These are phyloP conservation scores for Crotalus tigris DNA, from an alignment of 2,113 vertebrate genomes.

Conservation along the genomic window DNA sequence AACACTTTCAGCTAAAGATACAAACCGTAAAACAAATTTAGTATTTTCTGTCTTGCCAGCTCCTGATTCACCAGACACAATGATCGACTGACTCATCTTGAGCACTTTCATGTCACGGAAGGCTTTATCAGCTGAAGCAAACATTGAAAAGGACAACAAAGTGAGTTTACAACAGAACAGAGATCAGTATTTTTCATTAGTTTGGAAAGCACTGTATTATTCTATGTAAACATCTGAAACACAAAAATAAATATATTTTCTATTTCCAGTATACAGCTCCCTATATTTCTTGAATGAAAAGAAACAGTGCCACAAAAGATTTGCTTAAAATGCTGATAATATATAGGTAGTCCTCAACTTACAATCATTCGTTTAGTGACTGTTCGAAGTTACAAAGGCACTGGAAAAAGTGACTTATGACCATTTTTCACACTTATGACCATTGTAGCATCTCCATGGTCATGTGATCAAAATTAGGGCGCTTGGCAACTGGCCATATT, in stretches of 20 bases:
- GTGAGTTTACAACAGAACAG: not conserved
- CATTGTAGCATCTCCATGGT: not conserved
- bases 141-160: conserved; percentile 3
- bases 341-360: not conserved
- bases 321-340: not conserved
- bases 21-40: conserved; percentile 94
- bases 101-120: conserved; percentile 98
- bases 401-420: not conserved
- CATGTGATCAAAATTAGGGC: not conserved
- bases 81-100: conserved; percentile 97
- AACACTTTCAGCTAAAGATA: conserved; percentile 18
- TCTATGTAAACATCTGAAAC: not conserved
- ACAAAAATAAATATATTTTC: conserved; percentile 2
- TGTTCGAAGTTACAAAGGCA: not conserved
- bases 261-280: not conserved
- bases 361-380: not conserved
- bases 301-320: not conserved
- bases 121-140: conserved; percentile 87
- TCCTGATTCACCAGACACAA: conserved; percentile 96
- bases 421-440: not conserved
- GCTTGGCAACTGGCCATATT: not conserved
- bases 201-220: not conserved
- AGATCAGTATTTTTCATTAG: conserved; percentile 11
- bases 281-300: not conserved
- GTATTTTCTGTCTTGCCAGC: conserved; percentile 99